These are phyloP conservation scores for Cebus imitator DNA, from an alignment of 2,113 vertebrate species.

Conservation along the genomic window DNA sequence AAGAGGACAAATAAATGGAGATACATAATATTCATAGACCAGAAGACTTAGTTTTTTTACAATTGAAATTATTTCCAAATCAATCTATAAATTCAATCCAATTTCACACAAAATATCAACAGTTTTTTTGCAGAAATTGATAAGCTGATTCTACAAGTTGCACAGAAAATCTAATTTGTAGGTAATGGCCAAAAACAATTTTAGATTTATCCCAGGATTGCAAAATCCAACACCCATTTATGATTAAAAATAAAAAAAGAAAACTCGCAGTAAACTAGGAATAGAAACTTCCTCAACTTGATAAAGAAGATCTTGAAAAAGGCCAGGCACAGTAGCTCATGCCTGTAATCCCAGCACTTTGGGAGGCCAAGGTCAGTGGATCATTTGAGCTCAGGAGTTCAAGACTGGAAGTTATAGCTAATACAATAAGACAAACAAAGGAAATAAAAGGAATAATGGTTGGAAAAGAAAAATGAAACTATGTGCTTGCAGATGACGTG, in stretches of 20 bases:
- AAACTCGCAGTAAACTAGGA: neutral
- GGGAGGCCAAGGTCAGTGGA: no score
- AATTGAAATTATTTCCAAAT: neutral
- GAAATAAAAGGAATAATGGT: neutral
- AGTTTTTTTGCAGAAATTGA: neutral
- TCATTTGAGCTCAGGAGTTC: no score
- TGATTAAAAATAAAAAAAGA: neutral
- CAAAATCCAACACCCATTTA: neutral
- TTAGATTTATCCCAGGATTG: neutral
- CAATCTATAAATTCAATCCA: neutral
- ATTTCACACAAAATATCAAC: neutral
- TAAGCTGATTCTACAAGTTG: neutral
- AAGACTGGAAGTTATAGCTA: neutral
- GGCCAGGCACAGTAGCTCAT: no score
- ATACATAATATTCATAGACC: neutral
- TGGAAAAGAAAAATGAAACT: neutral
- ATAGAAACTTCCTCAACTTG: neutral
- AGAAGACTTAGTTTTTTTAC: neutral
- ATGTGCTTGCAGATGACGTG: neutral
- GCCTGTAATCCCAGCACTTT: no score
- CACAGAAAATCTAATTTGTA: neutral
- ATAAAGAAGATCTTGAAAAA: neutral
- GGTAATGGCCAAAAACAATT: neutral
- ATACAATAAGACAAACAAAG: neutral
- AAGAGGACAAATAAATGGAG: neutral